A percentile compares a stretch with the other conserved stretches of the same genome.
Evolutionary conservation across 2,113 vertebrate genomes (phyloP).

Genomic region (Epinephelus moara): DNA sequence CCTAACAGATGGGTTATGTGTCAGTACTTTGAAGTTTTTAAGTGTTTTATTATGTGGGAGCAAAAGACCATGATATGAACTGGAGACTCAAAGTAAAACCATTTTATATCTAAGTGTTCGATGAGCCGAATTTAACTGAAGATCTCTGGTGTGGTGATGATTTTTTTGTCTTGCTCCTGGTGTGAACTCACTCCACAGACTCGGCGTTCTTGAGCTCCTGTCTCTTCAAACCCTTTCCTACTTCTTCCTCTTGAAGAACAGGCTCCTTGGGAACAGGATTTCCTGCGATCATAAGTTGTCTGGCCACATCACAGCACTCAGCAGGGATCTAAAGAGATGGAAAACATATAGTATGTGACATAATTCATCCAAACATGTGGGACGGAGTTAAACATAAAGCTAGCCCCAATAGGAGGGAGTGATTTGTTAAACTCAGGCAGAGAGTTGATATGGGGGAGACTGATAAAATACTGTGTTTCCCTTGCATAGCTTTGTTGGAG

Average conservation of each 20-base stretch:
- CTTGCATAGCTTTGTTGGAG: neutral
- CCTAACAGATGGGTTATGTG: neutral
- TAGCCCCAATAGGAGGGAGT: too few species aligned
- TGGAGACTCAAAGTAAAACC: neutral
- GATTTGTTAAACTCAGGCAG: too few species aligned
- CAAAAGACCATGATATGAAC: neutral
- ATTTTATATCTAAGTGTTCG: neutral
- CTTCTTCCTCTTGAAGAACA: constrained; percentile 83
- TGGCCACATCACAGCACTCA: constrained; percentile 86
- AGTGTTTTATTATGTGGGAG: neutral
- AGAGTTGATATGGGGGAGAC: neutral
- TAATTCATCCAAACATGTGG: neutral
- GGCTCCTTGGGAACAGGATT: constrained; percentile 74
- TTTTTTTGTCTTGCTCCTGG: neutral
- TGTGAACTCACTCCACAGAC: constrained; percentile 87
- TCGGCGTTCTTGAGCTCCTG: constrained; percentile 91
- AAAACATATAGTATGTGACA: neutral
- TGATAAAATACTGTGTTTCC: neutral
- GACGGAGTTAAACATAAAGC: too few species aligned
- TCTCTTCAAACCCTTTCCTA: constrained; percentile 84
- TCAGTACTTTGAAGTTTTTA: neutral
- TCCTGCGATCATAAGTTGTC: constrained; percentile 86
- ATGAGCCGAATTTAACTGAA: neutral
- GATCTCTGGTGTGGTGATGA: neutral
- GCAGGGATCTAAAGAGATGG: constrained; percentile 85